Evolutionary conservation across 1,140 invertebrate species (phyloP), one percentile per base, ranked within the genome.

Genomic region (Leptonema lineaticorne): DNA sequence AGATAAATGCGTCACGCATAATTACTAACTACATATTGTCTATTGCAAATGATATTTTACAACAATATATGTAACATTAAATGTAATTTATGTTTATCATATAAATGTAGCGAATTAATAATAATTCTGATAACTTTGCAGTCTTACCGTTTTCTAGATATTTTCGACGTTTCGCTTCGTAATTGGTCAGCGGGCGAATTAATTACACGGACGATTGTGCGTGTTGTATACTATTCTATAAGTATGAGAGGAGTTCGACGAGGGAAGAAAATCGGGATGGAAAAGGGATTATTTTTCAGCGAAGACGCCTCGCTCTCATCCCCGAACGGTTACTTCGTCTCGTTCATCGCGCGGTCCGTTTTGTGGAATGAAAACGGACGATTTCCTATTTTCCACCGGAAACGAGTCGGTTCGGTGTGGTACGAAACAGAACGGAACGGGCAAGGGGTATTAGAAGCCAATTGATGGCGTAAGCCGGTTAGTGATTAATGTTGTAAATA

Each of bases 401-500:
- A 22, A 22, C 3, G 46, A 4, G 11, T 2, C 11, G 46, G 46
- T 20, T 20, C 3, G 20, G n/a, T 20, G 9, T 26, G 1, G 37
- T 41, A 4, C 9, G 37, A 41, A 41, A 16, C 37, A 16, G 37
- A 41, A 41, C 16, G 37, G 37, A 41, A 41, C 37, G 37, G 16
- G 11, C 37, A 16, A 9, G 9, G 50, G 50, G 20, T 48, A 20
- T 24, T 18, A 48, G 50, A 53, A 53, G 50, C 50, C 50, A 53
- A 53, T 53, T 53, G 50, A 53, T 53, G 27, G 50, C 50, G 50
- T 53, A 53, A 53, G 50, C 50, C 50, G 50, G 50, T 53, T 53
- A 53, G 50, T 53, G 50, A 53, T 53, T 53, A 53, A 53, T 53
- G 50, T 53, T 53, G 50, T 53, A 53, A 53, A 53, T 53, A 53